These are phyloP conservation scores for Falco concolor DNA, from an alignment of 2,797 vertebrate genomes.

Conservation along the genomic window DNA sequence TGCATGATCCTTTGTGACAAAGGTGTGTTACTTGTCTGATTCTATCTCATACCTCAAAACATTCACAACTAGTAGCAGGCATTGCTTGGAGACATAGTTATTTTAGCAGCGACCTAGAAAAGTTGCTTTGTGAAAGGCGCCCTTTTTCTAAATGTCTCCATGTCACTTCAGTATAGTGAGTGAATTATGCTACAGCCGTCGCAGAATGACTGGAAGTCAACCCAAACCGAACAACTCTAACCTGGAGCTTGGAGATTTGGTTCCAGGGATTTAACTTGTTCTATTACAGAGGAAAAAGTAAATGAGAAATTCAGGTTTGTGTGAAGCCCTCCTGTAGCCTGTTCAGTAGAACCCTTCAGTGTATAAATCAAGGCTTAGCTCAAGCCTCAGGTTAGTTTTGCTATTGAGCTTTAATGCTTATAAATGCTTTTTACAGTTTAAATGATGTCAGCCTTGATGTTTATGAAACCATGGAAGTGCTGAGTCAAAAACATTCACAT, in stretches of 20 bases:
- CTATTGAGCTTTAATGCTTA: conserved; percentile 4
- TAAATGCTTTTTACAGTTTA: conserved; percentile 60
- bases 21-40: neutral
- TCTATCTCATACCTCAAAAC: neutral
- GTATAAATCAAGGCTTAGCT: conserved; percentile 36
- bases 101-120: neutral
- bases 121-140: neutral
- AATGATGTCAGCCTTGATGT: conserved; percentile 65
- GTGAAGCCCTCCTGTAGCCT: neutral
- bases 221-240: neutral
- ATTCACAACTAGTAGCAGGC: neutral
- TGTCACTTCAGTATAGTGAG: neutral
- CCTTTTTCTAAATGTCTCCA: neutral
- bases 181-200: neutral
- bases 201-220: neutral
- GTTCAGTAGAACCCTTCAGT: neutral
- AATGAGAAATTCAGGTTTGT: conserved; percentile 5
- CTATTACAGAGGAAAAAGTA: neutral
- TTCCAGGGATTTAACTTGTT: neutral
- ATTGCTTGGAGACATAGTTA: neutral
- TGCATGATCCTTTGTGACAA: neutral
- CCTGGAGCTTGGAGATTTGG: neutral
- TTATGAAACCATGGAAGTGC: conserved; percentile 61
- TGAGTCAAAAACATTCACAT: conserved; percentile 64
- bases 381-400: conserved; percentile 8